Base-by-base conservation (phyloP, 1,140 invertebrate species). In the Trichonephila inaurata region DNA sequence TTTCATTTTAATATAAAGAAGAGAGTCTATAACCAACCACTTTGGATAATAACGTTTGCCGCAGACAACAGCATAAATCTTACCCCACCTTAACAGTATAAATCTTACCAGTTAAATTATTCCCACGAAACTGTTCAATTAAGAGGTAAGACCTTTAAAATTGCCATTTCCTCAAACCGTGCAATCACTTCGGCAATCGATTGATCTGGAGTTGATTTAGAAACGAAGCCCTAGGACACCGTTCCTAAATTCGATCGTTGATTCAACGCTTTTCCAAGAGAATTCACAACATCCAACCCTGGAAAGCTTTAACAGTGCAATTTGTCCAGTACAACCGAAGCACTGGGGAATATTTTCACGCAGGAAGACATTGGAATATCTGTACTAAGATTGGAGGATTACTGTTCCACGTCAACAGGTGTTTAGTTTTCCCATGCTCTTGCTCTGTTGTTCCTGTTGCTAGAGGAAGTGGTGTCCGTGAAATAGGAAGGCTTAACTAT, bases 171-270 rank as follows among this genome's bases (percentile, higher is more conserved):
- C 44, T 1, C 44, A 8, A 51, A 51, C 44, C 4, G 8, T 51
- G 8, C 44, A 51, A 51, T 51, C 44, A 51, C 44, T 51, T 51
- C 44, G 44, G 28, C 69, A 77, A 14, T 77, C 28, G 28, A 62
- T 28, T 77, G 69, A 12, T 77, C 28, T 77, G 33, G 69, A 77
- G 69, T 77, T 77, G 69, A 77, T 77, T 77, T 24, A 24, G 28
- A 33, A 33, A 28, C 69, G 69, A 77, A 40, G 28, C 69, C 69
- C 12, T 4, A 14, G 28, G 69, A 28, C 28, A 77, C 16, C 2
- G 3, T 33, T 14, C 14, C 12, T 24, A 28, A 72, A 72, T 28
- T 72, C 5, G n/a, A 16, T 24, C 28, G 10, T 6, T 16, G 33
- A 77, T 18, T 24, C 16, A 33, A 77, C 28, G 24, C 28, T 77